These are phyloP conservation scores for Stenoptilia bipunctidactyla DNA, from an alignment of 2,888 invertebrate species.

Conservation along the genomic window DNA sequence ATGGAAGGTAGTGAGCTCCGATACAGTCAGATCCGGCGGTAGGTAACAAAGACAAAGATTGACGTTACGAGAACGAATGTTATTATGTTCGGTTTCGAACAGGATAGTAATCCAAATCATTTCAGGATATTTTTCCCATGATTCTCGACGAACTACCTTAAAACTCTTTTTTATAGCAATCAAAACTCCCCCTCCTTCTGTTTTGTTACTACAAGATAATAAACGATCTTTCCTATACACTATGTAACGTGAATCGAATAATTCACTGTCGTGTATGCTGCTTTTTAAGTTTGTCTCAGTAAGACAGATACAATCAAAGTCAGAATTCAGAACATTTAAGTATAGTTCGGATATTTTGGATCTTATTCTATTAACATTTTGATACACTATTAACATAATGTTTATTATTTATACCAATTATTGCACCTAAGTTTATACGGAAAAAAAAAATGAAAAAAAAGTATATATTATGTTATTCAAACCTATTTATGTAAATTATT, in stretches of 20 bases:
- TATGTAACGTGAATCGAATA: conserved; percentile 4
- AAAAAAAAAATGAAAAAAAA: too few relatives aligned
- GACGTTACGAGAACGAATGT: too few relatives aligned
- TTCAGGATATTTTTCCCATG: conserved; percentile 12
- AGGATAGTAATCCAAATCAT: conserved; percentile 13
- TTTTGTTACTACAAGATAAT: background rate
- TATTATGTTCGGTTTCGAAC: background rate
- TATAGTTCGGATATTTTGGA: too few relatives aligned
- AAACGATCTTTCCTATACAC: background rate
- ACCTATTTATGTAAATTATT: too few relatives aligned
- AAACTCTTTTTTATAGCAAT: conserved; percentile 10
- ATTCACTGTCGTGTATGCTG: conserved; percentile 4
- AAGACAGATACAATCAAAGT: too few relatives aligned
- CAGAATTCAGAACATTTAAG: too few relatives aligned
- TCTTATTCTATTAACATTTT: too few relatives aligned
- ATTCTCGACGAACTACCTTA: conserved; percentile 8
- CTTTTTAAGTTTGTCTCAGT: conserved; percentile 6
- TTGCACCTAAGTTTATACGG: too few relatives aligned
- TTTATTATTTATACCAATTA: too few relatives aligned
- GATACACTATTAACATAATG: too few relatives aligned
- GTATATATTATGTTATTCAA: too few relatives aligned
- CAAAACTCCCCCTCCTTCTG: conserved; percentile 11
- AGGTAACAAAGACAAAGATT: conserved; percentile 14
- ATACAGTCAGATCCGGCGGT: conserved; percentile 8
- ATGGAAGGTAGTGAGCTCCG: too few relatives aligned